Conservation (phyloP, 2,888 invertebrate genomes). For the Tethea ocularis region DNA sequence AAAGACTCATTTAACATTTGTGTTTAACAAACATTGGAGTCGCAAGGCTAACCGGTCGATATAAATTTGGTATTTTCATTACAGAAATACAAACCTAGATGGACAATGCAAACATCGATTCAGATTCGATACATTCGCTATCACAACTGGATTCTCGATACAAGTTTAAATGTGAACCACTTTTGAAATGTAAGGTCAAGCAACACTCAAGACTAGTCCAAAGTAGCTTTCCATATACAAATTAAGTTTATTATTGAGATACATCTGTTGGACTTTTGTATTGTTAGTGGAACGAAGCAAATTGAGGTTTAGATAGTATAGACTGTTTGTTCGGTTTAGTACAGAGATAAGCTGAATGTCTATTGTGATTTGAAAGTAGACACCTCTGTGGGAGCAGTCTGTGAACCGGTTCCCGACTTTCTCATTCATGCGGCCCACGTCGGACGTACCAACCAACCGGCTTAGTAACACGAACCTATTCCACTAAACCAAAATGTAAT, state of each 20-base stretch:
- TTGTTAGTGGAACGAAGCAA: conserved; percentile 20
- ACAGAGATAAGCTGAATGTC: conserved; percentile 61
- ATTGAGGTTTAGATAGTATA: conserved; percentile 38
- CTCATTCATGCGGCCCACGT: conserved; percentile 77
- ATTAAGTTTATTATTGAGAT: conserved; percentile 1
- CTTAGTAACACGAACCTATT: conserved; percentile 34
- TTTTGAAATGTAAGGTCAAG: conserved; percentile 1
- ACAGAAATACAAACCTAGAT: conserved; percentile 8
- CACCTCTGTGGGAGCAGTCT: conserved; percentile 62
- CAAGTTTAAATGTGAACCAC: conserved; percentile 5
- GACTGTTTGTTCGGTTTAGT: conserved; percentile 50
- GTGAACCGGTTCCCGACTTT: conserved; percentile 79
- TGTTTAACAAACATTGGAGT: conserved; percentile 49
- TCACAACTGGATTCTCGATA: not conserved
- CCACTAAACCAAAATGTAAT: conserved; percentile 46
- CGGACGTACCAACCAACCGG: conserved; percentile 34
- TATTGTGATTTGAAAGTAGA: conserved; percentile 83
- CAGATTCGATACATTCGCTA: not conserved
- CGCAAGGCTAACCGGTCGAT: conserved; percentile 50
- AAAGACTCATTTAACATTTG: conserved; percentile 54
- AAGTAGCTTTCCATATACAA: conserved; percentile 4
- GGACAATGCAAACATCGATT: conserved; percentile 19
- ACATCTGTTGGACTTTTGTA: conserved; percentile 11
- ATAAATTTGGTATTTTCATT: conserved; percentile 30
- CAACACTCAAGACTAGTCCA: not conserved